Conservation (phyloP, 2,113 vertebrate genomes). For the Micromys minutus region DNA sequence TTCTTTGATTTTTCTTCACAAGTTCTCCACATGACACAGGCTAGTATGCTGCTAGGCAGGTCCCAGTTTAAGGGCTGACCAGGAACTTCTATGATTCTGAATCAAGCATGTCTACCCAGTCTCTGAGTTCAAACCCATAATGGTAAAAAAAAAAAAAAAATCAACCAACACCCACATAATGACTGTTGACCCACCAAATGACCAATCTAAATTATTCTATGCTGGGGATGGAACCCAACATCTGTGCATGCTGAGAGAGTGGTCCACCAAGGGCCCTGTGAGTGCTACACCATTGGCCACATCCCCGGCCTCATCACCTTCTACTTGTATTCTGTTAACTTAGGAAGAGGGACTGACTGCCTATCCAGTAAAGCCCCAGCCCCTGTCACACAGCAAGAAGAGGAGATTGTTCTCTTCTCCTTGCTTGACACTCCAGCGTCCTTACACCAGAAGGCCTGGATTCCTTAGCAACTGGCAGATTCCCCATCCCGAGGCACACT, state of each 20-base stretch:
- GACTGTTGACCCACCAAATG: background rate
- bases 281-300: background rate
- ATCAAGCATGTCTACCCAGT: no score
- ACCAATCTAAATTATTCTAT: background rate
- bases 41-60: background rate
- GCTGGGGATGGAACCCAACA: background rate
- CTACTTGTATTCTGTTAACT: background rate
- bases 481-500: fast-evolving
- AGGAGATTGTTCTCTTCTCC: background rate
- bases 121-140: background rate
- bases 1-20: background rate
- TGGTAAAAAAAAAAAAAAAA: background rate
- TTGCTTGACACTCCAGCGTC: fast-evolving
- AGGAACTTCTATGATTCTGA: background rate
- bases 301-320: background rate
- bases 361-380: background rate
- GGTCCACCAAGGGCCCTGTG: background rate
- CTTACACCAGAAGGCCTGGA: background rate
- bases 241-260: background rate
- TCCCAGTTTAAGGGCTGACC: background rate
- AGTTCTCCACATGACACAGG: background rate
- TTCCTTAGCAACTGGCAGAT: background rate
- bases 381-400: no score
- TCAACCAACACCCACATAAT: background rate
- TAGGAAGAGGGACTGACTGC: background rate